Conservation (phyloP, 1,140 invertebrate species). For the Littorina saxatilis region DNA sequence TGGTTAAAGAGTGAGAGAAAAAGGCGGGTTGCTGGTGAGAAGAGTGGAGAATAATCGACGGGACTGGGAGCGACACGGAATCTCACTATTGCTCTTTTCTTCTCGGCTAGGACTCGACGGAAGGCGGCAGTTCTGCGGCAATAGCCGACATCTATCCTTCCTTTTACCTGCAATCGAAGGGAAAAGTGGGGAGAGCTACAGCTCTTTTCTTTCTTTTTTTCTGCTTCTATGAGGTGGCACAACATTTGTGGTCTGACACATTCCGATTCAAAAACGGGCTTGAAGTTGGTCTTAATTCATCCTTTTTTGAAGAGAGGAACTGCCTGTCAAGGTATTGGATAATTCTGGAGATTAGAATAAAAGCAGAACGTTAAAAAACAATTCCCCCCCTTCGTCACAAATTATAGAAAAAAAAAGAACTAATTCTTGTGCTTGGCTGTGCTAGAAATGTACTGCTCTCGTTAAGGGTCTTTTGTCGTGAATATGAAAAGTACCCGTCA, state of each 20-base stretch:
- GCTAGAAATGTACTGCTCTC: neutral
- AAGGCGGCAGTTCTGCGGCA: neutral
- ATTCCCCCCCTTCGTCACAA: too few species aligned
- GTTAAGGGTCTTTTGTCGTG: slow-evolving; percentile 8
- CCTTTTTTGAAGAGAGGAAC: slow-evolving; percentile 1
- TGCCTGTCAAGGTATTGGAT: neutral
- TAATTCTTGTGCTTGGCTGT: too few species aligned
- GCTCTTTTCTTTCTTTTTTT: too few species aligned
- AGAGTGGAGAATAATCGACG: too few species aligned
- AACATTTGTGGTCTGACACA: neutral
- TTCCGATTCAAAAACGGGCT: neutral
- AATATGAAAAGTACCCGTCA: slow-evolving; percentile 20
- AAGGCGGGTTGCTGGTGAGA: too few species aligned
- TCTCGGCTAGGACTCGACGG: neutral
- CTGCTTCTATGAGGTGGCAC: neutral
- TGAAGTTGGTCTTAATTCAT: slow-evolving; percentile 13
- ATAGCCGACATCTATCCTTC: neutral
- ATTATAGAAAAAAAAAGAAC: too few species aligned
- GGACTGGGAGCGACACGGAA: neutral
- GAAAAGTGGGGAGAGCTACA: neutral
- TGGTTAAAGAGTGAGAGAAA: too few species aligned
- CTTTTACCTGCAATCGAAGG: neutral
- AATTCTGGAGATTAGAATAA: too few species aligned
- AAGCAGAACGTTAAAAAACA: too few species aligned
- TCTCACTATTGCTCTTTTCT: slow-evolving; percentile 27